Evolutionary conservation across 92 coral and sea anemone species (phyloP), one percentile per base, ranked within the genome.

Genomic region (Parazoanthus darwini): DNA sequence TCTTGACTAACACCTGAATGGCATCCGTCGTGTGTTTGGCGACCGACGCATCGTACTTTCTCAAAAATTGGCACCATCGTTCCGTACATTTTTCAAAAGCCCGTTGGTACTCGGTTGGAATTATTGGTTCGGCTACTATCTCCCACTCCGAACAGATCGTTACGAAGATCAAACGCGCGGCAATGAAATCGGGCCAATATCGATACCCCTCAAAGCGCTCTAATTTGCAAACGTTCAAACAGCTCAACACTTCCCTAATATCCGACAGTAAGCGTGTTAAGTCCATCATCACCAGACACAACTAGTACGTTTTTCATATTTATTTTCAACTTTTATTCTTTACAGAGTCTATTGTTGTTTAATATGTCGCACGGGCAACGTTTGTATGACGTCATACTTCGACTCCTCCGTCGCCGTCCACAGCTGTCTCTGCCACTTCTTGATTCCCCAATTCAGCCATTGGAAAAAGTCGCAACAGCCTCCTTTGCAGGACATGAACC

Each of bases 101-200:
- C 73, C 25, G 73, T 67, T 67, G 73, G 73, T 67, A 67, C 73
- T 67, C 73, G 73, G 25, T 4, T 9, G 73, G 73, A 3, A 67
- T 67, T 1, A 67, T 1, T 14, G 73, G 73, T 67, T 67, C 73
- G 73, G 73, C 73, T 67, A 67, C 73, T 67, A 67, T 67, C 25
- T 67, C 73, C 73, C 73, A 67, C 73, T 67, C 73, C 73, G 73
- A 67, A 67, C 73, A 67, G 73, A 67, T 67, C 73, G 73, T 67
- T 67, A 67, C 73, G 73, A 67, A 67, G 73, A 67, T 67, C 73
- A 67, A 67, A 67, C 73, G 73, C 73, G 73, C 73, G 73, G 73
- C 73, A 67, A 67, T 67, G 73, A 67, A 67, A 67, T 67, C 73
- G 25, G 73, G 73, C 73, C 73, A 67, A 67, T 67, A 67, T 25